phyloP scores from a whole-genome alignment of 2,113 vertebrate species.

The Pheucticus melanocephalus region DNA sequence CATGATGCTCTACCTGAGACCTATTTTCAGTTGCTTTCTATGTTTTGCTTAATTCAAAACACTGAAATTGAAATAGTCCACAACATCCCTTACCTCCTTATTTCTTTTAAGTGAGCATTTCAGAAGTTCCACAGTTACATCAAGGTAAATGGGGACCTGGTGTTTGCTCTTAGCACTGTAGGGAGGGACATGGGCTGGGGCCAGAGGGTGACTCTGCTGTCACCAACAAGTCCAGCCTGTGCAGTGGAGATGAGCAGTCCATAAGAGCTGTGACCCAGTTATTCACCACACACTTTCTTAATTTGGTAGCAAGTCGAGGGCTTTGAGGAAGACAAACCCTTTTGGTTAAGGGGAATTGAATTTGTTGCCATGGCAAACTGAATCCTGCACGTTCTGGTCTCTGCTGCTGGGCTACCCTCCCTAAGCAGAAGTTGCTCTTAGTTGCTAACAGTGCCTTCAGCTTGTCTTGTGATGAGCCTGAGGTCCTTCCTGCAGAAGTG shows the following conservation, averaged over 20 bases:
- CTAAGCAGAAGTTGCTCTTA: not conserved
- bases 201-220: not conserved
- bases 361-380: not conserved
- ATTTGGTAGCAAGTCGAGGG: not conserved
- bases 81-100: not conserved
- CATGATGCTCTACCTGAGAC: not conserved
- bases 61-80: not conserved
- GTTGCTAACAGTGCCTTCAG: not conserved
- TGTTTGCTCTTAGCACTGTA: not conserved
- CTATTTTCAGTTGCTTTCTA: not conserved
- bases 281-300: not conserved
- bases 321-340: not conserved
- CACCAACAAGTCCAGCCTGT: not conserved
- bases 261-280: not conserved
- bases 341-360: not conserved
- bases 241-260: not conserved
- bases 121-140: not conserved
- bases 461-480: not conserved
- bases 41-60: not conserved
- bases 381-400: not conserved
- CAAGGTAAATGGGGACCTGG: not conserved
- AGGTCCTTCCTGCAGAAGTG: not conserved
- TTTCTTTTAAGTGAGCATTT: not conserved
- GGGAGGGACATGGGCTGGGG: rapidly evolving
- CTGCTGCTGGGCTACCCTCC: not conserved